Evolutionary conservation across 2,113 vertebrate genomes (phyloP), one percentile per base, ranked within the genome.

Genomic region (Bagarius yarrelli): DNA sequence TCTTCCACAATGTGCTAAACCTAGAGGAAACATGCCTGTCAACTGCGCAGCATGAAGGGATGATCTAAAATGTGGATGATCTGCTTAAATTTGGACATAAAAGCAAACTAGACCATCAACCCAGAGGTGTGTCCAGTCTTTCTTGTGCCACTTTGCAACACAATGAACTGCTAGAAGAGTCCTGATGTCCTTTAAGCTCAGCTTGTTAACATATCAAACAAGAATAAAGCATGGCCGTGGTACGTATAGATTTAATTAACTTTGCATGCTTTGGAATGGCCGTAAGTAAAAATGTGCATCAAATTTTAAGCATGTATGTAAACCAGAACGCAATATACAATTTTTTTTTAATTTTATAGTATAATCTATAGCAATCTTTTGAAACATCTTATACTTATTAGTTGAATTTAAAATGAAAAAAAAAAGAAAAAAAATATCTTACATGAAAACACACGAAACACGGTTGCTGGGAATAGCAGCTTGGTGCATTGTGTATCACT

Each of bases 241-340:
- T 77, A 66, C 23, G n/a, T 69, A 60, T 53, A 60, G 64, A 63
- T 79, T 85, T 82, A 79, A 86, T 85, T 87, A 87, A 60, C 63
- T 59, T 83, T 44, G 18, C 12, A 15, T 36, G 19, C 50, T 73
- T 25, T 61, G 56, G 55, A 75, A 76, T 18, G 34, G 50, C 36
- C 57, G 73, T 81, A 76, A 75, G 50, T 61, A 57, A 79, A 67
- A 30, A 55, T 44, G 56, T 66, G 40, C 60, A 56, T 21, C 34
- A 30, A 53, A 23, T 52, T 61, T 57, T 30, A 19, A 79, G 61
- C 30, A 59, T 67, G 59, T 47, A 77, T 82, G 40, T 74, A 71
- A 40, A 23, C 32, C 8, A 30, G 36, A 80, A 67, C 47, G 16
- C 67, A 27, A 27, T 67, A 12, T n/a, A 40, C 34, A 67, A 44